These are phyloP conservation scores for Kryphioiulus occultus DNA, from an alignment of 2,888 invertebrate species.

Conservation along the genomic window DNA sequence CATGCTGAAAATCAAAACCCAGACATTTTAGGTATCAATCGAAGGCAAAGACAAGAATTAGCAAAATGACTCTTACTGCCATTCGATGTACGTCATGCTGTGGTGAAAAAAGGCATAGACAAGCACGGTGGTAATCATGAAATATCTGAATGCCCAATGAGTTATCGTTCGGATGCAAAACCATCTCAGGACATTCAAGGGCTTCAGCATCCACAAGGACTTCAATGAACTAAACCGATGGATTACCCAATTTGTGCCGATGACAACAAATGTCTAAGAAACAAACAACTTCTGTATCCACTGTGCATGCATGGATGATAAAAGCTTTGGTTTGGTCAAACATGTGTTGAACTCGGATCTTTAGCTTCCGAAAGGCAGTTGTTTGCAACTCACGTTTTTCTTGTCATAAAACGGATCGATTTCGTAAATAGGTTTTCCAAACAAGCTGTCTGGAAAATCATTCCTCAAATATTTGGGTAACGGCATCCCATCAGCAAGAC, in stretches of 20 bases:
- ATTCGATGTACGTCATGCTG: background rate
- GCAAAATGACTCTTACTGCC: background rate
- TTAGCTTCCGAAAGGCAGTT: too few species aligned
- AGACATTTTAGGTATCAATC: conserved; percentile 66
- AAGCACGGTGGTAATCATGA: conserved; percentile 45
- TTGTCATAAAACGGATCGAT: too few species aligned
- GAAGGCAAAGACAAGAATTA: background rate
- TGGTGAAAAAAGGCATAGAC: background rate
- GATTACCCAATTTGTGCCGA: conserved; percentile 39
- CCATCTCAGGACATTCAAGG: conserved; percentile 33
- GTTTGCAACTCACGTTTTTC: too few species aligned
- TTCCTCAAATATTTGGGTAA: too few species aligned
- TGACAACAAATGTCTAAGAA: conserved; percentile 44
- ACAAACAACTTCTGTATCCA: background rate
- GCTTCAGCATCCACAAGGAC: background rate
- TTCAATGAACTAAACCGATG: conserved; percentile 42
- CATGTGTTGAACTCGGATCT: too few species aligned
- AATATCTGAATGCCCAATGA: background rate
- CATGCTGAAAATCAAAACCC: background rate
- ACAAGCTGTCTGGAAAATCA: too few species aligned
- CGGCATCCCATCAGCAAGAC: too few species aligned
- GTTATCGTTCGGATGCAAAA: background rate
- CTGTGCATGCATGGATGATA: too few species aligned
- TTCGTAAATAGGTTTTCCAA: too few species aligned
- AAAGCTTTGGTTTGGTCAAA: too few species aligned